Conservation (phyloP, 2,888 invertebrate species). For the Aleiodes leptofemur region DNA sequence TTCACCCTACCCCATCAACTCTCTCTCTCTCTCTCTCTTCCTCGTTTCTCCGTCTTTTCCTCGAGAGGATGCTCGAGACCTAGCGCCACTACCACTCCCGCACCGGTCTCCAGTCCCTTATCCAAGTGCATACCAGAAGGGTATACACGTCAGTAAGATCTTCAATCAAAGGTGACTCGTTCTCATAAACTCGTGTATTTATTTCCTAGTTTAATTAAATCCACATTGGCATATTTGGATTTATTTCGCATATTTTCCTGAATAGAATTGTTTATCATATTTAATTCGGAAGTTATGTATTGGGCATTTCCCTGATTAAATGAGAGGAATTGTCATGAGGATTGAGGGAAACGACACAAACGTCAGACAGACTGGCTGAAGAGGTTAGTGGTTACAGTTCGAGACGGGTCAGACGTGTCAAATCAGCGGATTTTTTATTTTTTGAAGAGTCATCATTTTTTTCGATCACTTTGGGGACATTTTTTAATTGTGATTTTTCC, state of each 20-base stretch:
- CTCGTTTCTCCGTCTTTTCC: conserved; percentile 39
- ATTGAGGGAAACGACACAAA: not conserved
- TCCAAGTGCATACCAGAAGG: conserved; percentile 31
- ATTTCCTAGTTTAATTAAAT: not conserved
- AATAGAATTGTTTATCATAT: not conserved
- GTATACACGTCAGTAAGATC: conserved; percentile 19
- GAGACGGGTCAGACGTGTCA: conserved; percentile 18
- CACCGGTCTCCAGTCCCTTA: conserved; percentile 46
- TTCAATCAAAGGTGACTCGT: conserved; percentile 6
- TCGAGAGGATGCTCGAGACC: conserved; percentile 29
- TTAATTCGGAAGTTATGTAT: not conserved
- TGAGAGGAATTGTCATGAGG: not conserved
- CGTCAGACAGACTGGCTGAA: conserved; percentile 31
- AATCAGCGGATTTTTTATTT: not conserved
- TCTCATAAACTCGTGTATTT: conserved; percentile 13
- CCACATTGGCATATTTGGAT: too few species aligned
- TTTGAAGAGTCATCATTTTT: not conserved
- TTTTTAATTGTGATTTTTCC: not conserved
- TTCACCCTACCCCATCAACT: not conserved
- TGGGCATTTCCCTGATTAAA: not conserved
- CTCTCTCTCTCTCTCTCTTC: conserved; percentile 28
- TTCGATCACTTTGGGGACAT: not conserved
- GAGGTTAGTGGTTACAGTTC: conserved; percentile 38
- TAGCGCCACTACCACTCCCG: conserved; percentile 41
- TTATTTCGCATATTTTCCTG: too few species aligned